phyloP scores from a whole-genome alignment of 2,888 invertebrate genomes.

The Subacronicta megacephala region DNA sequence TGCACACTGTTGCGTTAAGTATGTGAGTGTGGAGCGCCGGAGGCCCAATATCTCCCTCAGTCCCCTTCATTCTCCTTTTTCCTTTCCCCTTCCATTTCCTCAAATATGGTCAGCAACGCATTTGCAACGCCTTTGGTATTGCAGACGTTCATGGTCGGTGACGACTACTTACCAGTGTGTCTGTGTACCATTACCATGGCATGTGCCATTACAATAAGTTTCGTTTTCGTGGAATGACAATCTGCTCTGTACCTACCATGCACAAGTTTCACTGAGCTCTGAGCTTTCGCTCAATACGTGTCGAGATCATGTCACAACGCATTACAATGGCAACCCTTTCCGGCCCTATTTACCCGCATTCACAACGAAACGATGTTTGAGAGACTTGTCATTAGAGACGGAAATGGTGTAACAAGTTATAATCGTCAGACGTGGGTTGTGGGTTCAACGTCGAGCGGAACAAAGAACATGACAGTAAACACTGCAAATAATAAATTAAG shows the following conservation, averaged over 20 bases:
- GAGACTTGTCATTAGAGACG: conserved; percentile 34
- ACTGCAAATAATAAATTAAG: conserved; percentile 53
- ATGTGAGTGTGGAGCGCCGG: too few relatives aligned
- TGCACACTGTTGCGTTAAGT: too few relatives aligned
- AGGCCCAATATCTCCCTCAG: too few relatives aligned
- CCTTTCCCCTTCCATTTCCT: too few relatives aligned
- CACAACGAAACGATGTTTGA: conserved; percentile 15
- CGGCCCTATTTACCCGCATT: conserved; percentile 24
- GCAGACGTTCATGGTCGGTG: too few relatives aligned
- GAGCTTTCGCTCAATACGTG: conserved; percentile 44
- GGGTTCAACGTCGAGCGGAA: conserved; percentile 31
- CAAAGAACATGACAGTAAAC: conserved; percentile 46
- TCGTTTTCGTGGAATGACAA: conserved; percentile 3
- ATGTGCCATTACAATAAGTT: conserved; percentile 19
- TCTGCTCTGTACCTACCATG: background rate
- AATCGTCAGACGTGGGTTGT: conserved; percentile 46
- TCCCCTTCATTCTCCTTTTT: too few relatives aligned
- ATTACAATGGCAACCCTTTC: conserved; percentile 18
- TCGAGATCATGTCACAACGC: conserved; percentile 34
- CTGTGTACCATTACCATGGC: too few relatives aligned
- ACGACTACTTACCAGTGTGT: too few relatives aligned
- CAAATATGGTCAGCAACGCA: too few relatives aligned
- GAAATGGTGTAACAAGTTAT: conserved; percentile 49
- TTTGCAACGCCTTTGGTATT: too few relatives aligned
- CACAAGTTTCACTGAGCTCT: conserved; percentile 32